Base-by-base conservation (phyloP, 2,113 vertebrate genomes). In the Malurus cyaneus region DNA sequence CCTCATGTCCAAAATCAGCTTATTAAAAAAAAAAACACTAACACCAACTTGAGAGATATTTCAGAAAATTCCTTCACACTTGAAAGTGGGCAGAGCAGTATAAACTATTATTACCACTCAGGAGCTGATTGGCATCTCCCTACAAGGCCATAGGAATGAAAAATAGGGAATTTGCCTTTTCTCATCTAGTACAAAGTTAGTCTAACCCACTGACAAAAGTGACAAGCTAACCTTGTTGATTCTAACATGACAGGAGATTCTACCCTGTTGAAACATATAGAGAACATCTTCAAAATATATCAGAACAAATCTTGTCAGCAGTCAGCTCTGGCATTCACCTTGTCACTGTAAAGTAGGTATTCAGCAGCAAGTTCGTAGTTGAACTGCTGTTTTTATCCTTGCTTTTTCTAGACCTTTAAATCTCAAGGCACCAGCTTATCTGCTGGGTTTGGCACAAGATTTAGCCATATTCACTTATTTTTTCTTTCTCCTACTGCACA, bases 1-100 rank as follows among this genome's bases (percentile, higher is more conserved):
- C 52, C 94, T 90, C 72, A 84, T 80, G 80, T 94, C 36, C 76
- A 76, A 94, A 62, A 93, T 72, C 47, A 85, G 78, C 84, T 93
- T 56, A 24, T 44, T 78, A 18, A 5, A 57, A 62, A 62, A 64
- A 44, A 52, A 59, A 57, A 18, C 5, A 61, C n/a, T 41, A 65
- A 79, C 80, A 79, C 3, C 5, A 54, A 42, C 60, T 34, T 60
- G 47, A 69, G 19, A 53, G 13, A 10, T 47, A 4, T 47, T 74
- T 61, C 81, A 86, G 42, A 71, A 57, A 31, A 19, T 47, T 76
- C 10, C 10, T 52, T 83, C 12, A 29, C 5, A 31, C 36, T 71
- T 61, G 36, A 65, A 71, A 57, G 19, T 5, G 29, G 8, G 12
- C 36, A 39, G 42, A 36, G 29, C 11, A 49, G 18, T 32, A n/a